Base-by-base conservation (phyloP, 2,888 invertebrate genomes). In the Microplitis deprimator region DNA sequence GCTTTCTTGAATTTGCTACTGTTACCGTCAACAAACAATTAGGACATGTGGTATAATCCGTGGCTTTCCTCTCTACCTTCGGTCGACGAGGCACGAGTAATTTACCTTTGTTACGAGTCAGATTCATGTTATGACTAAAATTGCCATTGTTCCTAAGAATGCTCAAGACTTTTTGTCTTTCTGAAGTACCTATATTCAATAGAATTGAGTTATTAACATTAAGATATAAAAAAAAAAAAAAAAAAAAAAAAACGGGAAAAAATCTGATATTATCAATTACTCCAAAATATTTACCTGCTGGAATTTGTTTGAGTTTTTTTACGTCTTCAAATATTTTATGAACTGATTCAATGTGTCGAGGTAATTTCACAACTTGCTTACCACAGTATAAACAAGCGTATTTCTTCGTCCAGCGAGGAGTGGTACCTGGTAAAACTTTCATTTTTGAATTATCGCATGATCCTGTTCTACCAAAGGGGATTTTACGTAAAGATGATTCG, bases 101-200 rank as follows among this genome's bases (percentile, higher is more conserved):
- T 40, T 67, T 39, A 62, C 69, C 75, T 61, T 65, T 69, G 62
- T 75, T 75, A 20, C 20, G 20, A 5, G 61, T 62, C 29, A 61
- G 41, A 50, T 75, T 39, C 5, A 69, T 69, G 62, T 75, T 69
- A 20, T 75, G 75, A 38, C 61, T 13, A 75, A 62, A 69, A 69
- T 75, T 41, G 13, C 75, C 69, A 7, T 13, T 5, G 1, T 62
- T 69, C 7, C 60, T 62, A 41, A 75, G 38, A n/a, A 41, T 17
- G 7, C 62, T 40, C 4, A 75, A 69, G 3, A 69, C 39, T 40
- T 69, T 60, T 64, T 60, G n/a, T 62, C 75, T 10, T 38, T 61
- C 61, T 10, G 13, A 16, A 13, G 10, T 1, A n/a, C 10, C 6
- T 61, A 1, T 61, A 61, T 20, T 20, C 20, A n/a, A 61, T 1